These are phyloP conservation scores for Ictidomys tridecemlineatus DNA, from an alignment of 2,113 vertebrate genomes.

Conservation along the genomic window DNA sequence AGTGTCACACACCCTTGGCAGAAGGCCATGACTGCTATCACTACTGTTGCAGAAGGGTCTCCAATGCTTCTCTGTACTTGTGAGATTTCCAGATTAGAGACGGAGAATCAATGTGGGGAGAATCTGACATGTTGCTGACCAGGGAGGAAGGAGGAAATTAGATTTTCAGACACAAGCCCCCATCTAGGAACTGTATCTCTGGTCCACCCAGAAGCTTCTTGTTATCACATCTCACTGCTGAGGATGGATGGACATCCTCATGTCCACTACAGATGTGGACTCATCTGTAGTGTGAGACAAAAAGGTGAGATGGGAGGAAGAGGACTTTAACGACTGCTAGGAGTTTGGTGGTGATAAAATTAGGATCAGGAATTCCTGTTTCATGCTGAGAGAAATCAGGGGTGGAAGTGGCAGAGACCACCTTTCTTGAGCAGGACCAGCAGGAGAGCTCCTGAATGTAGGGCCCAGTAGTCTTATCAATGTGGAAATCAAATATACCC, in stretches of 20 bases:
- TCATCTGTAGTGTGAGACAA: background rate
- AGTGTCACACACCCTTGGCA: background rate
- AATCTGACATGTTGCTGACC: background rate
- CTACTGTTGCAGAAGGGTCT: background rate
- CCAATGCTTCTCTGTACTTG: background rate
- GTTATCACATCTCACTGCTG: background rate
- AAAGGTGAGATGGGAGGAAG: background rate
- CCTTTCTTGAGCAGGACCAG: background rate
- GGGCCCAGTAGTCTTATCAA: background rate
- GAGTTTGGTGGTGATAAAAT: constrained; percentile 18
- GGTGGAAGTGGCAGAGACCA: background rate
- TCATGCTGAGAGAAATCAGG: background rate
- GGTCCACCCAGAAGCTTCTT: background rate
- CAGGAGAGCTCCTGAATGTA: background rate
- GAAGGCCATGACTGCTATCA: background rate
- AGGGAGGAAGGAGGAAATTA: background rate
- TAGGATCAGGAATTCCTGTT: constrained; percentile 35
- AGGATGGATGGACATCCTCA: background rate
- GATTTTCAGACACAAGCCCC: constrained; percentile 1
- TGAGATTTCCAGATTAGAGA: background rate
- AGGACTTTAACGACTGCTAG: background rate
- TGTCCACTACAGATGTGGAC: no score
- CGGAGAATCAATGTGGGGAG: background rate
- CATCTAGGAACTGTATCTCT: background rate
- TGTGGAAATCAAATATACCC: background rate